phyloP scores from a whole-genome alignment of 2,888 invertebrate genomes.

The Masnerella sp. region DNA sequence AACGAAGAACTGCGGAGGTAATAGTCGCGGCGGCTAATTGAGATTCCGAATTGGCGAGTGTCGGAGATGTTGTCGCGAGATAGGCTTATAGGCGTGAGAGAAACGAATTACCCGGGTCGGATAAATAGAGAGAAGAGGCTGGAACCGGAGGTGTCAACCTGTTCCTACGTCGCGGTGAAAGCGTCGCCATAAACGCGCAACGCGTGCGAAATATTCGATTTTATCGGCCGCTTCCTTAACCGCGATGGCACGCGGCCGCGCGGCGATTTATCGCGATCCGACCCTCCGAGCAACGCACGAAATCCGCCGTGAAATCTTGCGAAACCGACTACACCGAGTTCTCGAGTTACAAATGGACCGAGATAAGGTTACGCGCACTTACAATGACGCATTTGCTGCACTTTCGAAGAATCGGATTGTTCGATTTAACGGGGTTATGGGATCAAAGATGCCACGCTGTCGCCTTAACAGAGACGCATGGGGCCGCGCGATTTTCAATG shows the following conservation, averaged over 20 bases:
- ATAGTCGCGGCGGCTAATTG: constrained; percentile 7
- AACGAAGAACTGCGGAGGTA: constrained; percentile 5
- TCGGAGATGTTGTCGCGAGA: constrained; percentile 8
- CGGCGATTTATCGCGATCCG: constrained; percentile 19
- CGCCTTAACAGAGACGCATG: too few relatives aligned
- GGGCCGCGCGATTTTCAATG: too few relatives aligned
- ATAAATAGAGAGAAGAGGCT: constrained; percentile 27
- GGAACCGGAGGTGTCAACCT: constrained; percentile 28
- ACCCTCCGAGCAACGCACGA: constrained; percentile 16
- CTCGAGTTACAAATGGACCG: too few relatives aligned
- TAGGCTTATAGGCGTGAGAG: constrained; percentile 13
- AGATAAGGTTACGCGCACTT: too few relatives aligned
- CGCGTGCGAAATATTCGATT: constrained; percentile 20
- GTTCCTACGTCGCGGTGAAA: constrained; percentile 30
- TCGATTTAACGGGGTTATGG: too few relatives aligned
- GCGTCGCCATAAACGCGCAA: constrained; percentile 32
- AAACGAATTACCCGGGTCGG: constrained; percentile 25
- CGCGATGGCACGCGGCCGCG: constrained; percentile 23
- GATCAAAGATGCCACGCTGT: too few relatives aligned
- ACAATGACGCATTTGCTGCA: too few relatives aligned
- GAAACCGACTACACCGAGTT: constrained; percentile 13
- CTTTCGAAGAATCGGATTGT: too few relatives aligned
- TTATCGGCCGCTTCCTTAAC: constrained; percentile 23
- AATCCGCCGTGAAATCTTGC: constrained; percentile 18
- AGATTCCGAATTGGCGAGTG: constrained; percentile 11